Evolutionary conservation across 2,888 invertebrate genomes (phyloP), one percentile per base, ranked within the genome.

Genomic region (Apotomis capreana): DNA sequence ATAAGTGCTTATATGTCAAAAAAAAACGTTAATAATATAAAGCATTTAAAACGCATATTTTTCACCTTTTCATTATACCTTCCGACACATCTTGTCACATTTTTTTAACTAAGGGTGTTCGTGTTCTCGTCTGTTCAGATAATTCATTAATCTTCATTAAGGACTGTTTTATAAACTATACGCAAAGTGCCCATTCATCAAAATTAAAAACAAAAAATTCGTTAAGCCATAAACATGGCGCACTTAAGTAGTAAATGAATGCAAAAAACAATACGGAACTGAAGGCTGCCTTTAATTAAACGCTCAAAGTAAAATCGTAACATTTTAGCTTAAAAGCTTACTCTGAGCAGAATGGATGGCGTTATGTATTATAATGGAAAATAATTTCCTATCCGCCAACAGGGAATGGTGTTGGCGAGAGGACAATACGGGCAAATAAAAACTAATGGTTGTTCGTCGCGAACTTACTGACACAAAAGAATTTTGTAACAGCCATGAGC

Each of bases 361-460:
- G 71, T 72, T 62, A 72, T 71, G 69, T 75, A 69, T 64, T 84
- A 84, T 85, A 86, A 86, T 86, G 84, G 81, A 81, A 84, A 84
- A 87, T 87, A 87, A 87, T 89, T 88, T 87, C 87, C 86, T 84
- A 85, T 81, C 82, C 79, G 79, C 78, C 81, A 80, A 78, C 80
- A 79, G 77, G 78, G 78, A 79, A 79, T 80, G 80, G 78, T 76
- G 78, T 78, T 71, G 68, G 64, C 59, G 65, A 67, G 81, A 83
- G 87, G 87, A 88, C 89, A 89, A 89, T 86, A 84, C 76, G 80
- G 83, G 82, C 88, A 89, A 87, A 88, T 88, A 88, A 87, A 87
- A 87, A 88, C 87, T 88, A 88, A 89, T 89, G 89, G 87, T 78
- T 71, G 76, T 77, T 76, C 77, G 77, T 57, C 64, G 72, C 72